Evolutionary conservation across 2,888 invertebrate genomes (phyloP).

Genomic region (Ischnus inquisitorius): DNA sequence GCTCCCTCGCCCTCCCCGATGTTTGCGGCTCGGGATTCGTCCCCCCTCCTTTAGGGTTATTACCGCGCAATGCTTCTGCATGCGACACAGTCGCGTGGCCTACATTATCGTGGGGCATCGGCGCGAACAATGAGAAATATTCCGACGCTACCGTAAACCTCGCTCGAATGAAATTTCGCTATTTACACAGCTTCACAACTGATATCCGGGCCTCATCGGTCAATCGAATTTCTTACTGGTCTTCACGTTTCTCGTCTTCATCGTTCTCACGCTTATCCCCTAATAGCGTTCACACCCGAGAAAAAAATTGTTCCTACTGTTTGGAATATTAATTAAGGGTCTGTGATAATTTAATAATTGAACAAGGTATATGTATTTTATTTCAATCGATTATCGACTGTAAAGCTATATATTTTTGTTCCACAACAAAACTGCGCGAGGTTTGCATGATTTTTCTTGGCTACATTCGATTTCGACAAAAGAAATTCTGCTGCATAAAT

Average conservation of each 20-base stretch:
- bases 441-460: neutral
- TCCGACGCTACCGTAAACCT: constrained; percentile 39
- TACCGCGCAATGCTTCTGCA: constrained; percentile 7
- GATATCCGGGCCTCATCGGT: constrained; percentile 14
- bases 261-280: constrained; percentile 26
- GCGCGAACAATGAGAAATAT: constrained; percentile 43
- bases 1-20: constrained; percentile 55
- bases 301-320: too few relatives aligned
- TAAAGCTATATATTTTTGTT: neutral
- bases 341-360: too few relatives aligned
- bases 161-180: constrained; percentile 36
- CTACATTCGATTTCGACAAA: neutral
- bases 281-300: too few relatives aligned
- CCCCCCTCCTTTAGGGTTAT: constrained; percentile 22
- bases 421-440: neutral
- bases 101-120: constrained; percentile 48
- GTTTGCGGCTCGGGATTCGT: constrained; percentile 53
- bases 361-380: too few relatives aligned
- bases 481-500: neutral
- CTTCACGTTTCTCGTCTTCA: constrained; percentile 20
- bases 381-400: too few relatives aligned
- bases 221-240: constrained; percentile 30
- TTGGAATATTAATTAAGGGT: too few relatives aligned
- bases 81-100: constrained; percentile 61
- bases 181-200: constrained; percentile 2